Conservation (phyloP, 2,888 invertebrate genomes). For the Leucoma salicis region DNA sequence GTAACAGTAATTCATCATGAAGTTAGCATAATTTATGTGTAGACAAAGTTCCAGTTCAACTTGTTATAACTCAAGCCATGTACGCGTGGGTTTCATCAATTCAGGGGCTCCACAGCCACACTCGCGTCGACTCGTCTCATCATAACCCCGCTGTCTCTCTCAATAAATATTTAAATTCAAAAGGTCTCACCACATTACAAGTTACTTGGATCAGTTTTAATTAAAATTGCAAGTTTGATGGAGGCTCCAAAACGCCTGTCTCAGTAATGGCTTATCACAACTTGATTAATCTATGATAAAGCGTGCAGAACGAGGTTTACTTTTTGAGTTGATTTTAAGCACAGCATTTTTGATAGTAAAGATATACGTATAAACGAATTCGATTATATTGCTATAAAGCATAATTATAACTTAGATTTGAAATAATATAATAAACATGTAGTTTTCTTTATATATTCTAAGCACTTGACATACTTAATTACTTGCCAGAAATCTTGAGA, state of each 20-base stretch:
- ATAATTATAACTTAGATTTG: too few species aligned
- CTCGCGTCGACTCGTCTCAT: slow-evolving; percentile 10
- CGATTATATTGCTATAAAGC: too few species aligned
- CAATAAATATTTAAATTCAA: slow-evolving; percentile 36
- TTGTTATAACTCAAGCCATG: background rate
- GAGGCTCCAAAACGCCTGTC: slow-evolving; percentile 18
- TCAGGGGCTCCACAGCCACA: background rate
- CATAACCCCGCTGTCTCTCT: slow-evolving; percentile 9
- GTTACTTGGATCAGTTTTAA: slow-evolving; percentile 32
- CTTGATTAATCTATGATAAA: slow-evolving; percentile 36
- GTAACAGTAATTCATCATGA: slow-evolving; percentile 1
- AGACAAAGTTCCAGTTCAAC: slow-evolving; percentile 3
- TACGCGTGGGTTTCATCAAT: slow-evolving; percentile 1
- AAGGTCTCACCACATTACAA: slow-evolving; percentile 29
- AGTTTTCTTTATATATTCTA: too few species aligned
- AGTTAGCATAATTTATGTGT: slow-evolving; percentile 3
- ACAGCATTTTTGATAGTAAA: background rate
- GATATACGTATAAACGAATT: too few species aligned
- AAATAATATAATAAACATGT: too few species aligned
- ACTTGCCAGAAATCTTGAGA: too few species aligned
- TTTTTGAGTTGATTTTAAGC: slow-evolving; percentile 8
- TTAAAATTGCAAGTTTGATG: slow-evolving; percentile 37
- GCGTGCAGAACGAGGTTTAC: slow-evolving; percentile 18
- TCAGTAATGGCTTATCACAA: slow-evolving; percentile 29
- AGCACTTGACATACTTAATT: too few species aligned